These are phyloP conservation scores for Dipodomys ordii DNA, from an alignment of 2,113 vertebrate species.

Conservation along the genomic window DNA sequence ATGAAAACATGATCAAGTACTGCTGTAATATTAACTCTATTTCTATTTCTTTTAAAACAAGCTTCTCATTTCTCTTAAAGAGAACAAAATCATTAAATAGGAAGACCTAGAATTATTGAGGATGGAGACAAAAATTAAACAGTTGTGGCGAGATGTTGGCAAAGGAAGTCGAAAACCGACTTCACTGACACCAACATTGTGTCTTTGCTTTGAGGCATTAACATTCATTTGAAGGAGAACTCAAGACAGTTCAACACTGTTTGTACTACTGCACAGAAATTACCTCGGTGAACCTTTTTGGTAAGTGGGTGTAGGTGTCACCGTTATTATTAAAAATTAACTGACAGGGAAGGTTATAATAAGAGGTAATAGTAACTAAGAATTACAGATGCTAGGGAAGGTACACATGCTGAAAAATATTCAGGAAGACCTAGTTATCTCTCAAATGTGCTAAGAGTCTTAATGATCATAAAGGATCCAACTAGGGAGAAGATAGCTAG, in stretches of 20 bases:
- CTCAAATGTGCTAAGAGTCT: background rate
- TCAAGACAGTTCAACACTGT: background rate
- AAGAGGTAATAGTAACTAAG: background rate
- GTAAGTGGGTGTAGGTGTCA: background rate
- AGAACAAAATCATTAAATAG: background rate
- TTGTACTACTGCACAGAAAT: background rate
- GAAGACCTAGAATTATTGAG: background rate
- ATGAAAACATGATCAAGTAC: slow-evolving; percentile 44
- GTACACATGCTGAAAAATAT: background rate
- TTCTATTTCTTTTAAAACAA: slow-evolving; percentile 47
- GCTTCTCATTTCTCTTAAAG: slow-evolving; percentile 55
- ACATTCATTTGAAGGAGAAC: background rate
- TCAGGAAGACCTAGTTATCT: too few species aligned
- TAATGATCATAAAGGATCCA: background rate
- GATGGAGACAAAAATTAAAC: background rate
- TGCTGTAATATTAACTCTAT: background rate
- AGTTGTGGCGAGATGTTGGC: background rate
- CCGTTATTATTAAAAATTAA: background rate
- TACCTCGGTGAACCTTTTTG: background rate
- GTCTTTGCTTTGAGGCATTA: background rate
- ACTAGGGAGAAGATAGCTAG: background rate
- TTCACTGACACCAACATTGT: too few species aligned
- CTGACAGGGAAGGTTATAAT: background rate
- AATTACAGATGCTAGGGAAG: background rate
- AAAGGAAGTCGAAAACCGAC: slow-evolving; percentile 4